Base-by-base conservation (phyloP, 1,140 invertebrate genomes). In the Cotesia vestalis region DNA sequence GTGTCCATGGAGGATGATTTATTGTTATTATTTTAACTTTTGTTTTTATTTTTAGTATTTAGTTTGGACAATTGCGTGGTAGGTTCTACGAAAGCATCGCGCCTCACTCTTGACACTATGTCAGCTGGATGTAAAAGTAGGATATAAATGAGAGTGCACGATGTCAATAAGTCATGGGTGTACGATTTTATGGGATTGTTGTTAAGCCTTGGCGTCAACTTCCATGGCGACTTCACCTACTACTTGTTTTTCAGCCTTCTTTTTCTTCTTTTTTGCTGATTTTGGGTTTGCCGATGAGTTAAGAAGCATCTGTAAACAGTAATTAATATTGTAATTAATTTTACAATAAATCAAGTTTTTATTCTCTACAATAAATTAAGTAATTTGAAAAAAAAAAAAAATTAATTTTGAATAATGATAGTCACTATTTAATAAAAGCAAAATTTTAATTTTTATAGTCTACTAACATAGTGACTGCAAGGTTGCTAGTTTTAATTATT, bases 201-300 rank as follows among this genome's bases (percentile, higher is more conserved):
- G 85, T 86, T 90, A 90, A 84, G 89, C 90, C 82, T 88, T 88
- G 53, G 88, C 90, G 79, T 91, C 90, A 4, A 90, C 89, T 87
- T 91, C 90, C 88, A 90, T 89, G 12, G 89, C 85, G 74, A 89
- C 88, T 76, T 91, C 89, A 35, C 88, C 88, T 63, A 88, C 82
- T 12, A 83, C 85, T 68, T 46, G 40, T 46, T 88, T 88, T 69
- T 89, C 89, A 57, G 91, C 90, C 90, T 91, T 91, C 89, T 93
- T 95, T 91, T 96, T 96, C 90, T 95, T 96, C 91, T 95, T 96
- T 85, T 95, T 96, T 76, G 91, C 92, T 4, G 93, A 88, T 84
- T 95, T 95, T 35, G 91, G 90, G 77, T 92, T 93, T 62, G 93
- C 92, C 12, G 94, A 93, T 75, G 90, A 87, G 78, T 91, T 91